phyloP scores from a whole-genome alignment of 2,797 vertebrate genomes.

The Crocodylus rhombifer region DNA sequence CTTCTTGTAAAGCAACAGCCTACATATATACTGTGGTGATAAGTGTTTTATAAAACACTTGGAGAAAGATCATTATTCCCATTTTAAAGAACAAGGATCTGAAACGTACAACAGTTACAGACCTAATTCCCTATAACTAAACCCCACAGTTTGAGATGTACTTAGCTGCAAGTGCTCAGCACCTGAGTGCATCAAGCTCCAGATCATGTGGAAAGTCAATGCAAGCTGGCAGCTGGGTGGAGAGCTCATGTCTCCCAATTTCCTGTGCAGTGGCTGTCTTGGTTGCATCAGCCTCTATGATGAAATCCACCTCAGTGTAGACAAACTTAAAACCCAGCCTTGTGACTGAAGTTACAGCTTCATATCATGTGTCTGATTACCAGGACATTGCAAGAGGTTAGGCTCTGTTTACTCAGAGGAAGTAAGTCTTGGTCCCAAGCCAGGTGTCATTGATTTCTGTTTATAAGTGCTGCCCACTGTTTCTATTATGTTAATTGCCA shows the following conservation, averaged over 20 bases:
- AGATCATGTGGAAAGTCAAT: not conserved
- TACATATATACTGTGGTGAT: not conserved
- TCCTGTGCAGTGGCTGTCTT: not conserved
- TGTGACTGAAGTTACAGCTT: not conserved
- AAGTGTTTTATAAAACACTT: not conserved
- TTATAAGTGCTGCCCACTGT: not conserved
- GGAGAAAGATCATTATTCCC: not conserved
- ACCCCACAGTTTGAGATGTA: not conserved
- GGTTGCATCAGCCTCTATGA: not conserved
- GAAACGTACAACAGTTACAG: too few relatives aligned
- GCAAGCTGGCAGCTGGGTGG: not conserved
- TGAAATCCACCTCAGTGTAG: not conserved
- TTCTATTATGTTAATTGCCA: not conserved
- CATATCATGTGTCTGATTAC: not conserved
- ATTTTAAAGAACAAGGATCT: not conserved
- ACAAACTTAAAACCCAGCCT: not conserved
- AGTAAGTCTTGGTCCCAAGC: not conserved
- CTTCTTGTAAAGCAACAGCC: not conserved
- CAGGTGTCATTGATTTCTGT: not conserved
- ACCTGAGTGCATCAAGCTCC: not conserved
- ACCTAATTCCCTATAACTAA: not conserved
- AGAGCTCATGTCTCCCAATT: not conserved
- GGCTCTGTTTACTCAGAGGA: not conserved
- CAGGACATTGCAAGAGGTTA: not conserved
- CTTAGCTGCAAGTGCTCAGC: not conserved